Percentiles rank a stretch among this genome's conserved stretches.
Evolutionary conservation across 2,113 vertebrate genomes (phyloP).

Genomic region (Gavialis gangeticus): DNA sequence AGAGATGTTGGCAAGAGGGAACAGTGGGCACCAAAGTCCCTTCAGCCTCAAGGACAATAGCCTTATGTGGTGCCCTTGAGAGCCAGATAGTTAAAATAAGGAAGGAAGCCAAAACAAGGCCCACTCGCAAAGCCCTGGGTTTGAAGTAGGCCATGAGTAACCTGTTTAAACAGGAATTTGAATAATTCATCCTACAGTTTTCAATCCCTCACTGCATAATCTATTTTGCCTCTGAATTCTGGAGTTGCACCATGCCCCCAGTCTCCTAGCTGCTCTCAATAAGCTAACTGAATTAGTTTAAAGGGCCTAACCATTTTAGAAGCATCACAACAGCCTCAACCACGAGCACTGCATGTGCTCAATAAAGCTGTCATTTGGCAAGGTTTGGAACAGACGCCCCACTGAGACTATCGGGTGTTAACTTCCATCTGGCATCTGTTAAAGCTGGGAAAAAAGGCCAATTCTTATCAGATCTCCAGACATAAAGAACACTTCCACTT

Average conservation of each 20-base stretch:
- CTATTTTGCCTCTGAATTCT: neutral
- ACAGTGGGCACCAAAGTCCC: neutral
- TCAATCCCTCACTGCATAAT: neutral
- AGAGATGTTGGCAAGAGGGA: neutral
- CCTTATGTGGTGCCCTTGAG: neutral
- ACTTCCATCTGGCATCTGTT: conserved; percentile 68
- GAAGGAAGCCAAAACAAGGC: neutral
- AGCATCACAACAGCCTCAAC: conserved; percentile 15
- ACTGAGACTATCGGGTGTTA: conserved; percentile 42
- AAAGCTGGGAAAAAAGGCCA: neutral
- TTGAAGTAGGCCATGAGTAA: rapidly evolving
- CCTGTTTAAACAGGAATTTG: neutral
- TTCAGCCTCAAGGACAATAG: neutral
- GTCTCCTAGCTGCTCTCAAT: conserved; percentile 20
- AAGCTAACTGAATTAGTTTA: conserved; percentile 26
- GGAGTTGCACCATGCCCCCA: neutral
- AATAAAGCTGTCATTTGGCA: neutral
- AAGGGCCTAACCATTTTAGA: neutral
- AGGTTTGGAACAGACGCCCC: conserved; percentile 31
- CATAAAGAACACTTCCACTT: conserved; percentile 55
- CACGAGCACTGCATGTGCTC: neutral
- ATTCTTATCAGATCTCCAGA: conserved; percentile 58
- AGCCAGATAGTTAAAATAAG: rapidly evolving
- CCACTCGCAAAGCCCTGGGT: neutral
- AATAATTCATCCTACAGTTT: rapidly evolving